These are phyloP conservation scores for Sigmodon hispidus DNA, from an alignment of 2,113 vertebrate genomes.

Conservation along the genomic window DNA sequence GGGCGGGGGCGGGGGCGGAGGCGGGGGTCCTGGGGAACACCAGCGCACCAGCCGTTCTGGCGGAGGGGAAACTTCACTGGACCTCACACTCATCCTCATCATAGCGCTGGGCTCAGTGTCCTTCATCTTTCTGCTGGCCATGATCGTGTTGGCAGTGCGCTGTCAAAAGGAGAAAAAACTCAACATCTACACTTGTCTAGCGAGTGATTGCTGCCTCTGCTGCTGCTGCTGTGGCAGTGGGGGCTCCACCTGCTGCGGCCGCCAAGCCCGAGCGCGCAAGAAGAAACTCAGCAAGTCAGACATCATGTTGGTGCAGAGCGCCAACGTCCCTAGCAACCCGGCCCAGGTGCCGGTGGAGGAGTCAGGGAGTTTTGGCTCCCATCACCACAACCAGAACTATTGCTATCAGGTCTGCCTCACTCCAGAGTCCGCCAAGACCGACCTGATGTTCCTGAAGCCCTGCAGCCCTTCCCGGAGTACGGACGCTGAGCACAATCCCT, in stretches of 20 bases:
- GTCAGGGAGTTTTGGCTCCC: constrained; percentile 93
- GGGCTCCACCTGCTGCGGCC: constrained; percentile 92
- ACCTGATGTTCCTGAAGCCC: constrained; percentile 98
- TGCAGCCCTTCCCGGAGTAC: constrained; percentile 94
- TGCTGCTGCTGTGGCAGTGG: constrained; percentile 91
- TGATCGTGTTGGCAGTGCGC: constrained; percentile 96
- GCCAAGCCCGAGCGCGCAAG: constrained; percentile 94
- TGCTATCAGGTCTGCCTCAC: constrained; percentile 99
- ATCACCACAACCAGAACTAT: constrained; percentile 97
- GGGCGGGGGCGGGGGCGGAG: constrained; percentile 71
- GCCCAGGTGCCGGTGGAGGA: constrained; percentile 83
- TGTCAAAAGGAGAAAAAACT: constrained; percentile 99
- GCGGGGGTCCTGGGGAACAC: constrained; percentile 80
- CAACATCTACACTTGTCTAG: constrained; percentile 94
- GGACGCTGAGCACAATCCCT: constrained; percentile 95
- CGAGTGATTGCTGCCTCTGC: constrained; percentile 93
- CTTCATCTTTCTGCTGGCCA: constrained; percentile 96
- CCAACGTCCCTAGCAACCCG: constrained; percentile 89
- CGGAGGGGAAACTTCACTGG: constrained; percentile 91
- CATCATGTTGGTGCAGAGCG: constrained; percentile 98
- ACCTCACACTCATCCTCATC: constrained; percentile 97
- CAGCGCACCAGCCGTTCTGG: constrained; percentile 86
- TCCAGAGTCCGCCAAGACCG: constrained; percentile 98
- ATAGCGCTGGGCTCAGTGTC: constrained; percentile 96
- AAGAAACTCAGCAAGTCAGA: constrained; percentile 99